phyloP scores from a whole-genome alignment of 2,797 vertebrate species.

The Crotalus adamanteus region DNA sequence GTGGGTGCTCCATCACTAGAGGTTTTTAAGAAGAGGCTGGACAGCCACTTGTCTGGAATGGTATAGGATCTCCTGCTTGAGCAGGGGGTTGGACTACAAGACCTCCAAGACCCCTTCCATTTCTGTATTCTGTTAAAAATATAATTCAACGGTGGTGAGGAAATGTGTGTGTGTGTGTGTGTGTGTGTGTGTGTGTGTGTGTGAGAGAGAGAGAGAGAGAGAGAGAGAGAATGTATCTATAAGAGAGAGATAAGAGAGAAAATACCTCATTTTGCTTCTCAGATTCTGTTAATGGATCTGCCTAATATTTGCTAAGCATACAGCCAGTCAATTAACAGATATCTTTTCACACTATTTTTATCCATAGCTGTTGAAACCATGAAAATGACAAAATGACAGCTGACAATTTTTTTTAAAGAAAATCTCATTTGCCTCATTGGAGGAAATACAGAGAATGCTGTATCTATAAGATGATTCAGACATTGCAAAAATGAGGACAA shows the following conservation, averaged over 20 bases:
- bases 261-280: slow-evolving; percentile 55
- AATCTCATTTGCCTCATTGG: slow-evolving; percentile 61
- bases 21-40: background rate
- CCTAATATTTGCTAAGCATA: slow-evolving; percentile 56
- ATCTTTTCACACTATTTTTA: slow-evolving; percentile 68
- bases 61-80: too few relatives aligned
- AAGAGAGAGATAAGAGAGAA: slow-evolving; percentile 40
- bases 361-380: slow-evolving; percentile 61
- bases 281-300: slow-evolving; percentile 44
- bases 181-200: too few relatives aligned
- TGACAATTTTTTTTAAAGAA: slow-evolving; percentile 51
- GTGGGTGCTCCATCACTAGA: background rate
- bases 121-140: slow-evolving; percentile 47
- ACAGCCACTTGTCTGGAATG: background rate
- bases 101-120: too few relatives aligned
- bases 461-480: background rate
- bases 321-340: slow-evolving; percentile 63
- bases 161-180: background rate
- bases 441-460: slow-evolving; percentile 14
- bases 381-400: slow-evolving; percentile 60
- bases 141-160: slow-evolving; percentile 28
- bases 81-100: too few relatives aligned
- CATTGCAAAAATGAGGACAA: background rate
- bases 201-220: too few relatives aligned
- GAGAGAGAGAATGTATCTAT: slow-evolving; percentile 41